phyloP scores from a whole-genome alignment of 2,888 invertebrate genomes.

The Drosophila birchii region DNA sequence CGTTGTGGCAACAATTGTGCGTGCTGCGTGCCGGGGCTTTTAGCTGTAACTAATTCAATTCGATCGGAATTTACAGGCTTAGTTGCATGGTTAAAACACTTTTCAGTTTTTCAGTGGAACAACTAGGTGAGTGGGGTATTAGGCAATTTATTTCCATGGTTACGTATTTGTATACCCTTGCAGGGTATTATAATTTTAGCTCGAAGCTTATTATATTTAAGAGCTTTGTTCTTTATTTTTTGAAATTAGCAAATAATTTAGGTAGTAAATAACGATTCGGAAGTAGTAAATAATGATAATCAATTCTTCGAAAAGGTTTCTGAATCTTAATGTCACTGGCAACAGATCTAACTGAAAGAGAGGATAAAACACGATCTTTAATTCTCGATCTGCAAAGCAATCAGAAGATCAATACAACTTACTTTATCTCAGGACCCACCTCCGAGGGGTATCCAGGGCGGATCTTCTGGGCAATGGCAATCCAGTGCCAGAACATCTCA shows the following conservation, averaged over 20 bases:
- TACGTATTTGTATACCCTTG: background rate
- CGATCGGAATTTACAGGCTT: constrained; percentile 38
- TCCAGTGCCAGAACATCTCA: background rate
- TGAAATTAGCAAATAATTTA: too few relatives aligned
- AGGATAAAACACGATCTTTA: background rate
- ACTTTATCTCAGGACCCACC: background rate
- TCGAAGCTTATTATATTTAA: background rate
- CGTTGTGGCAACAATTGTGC: constrained; percentile 23
- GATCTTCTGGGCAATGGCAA: background rate
- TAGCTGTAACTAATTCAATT: constrained; percentile 46
- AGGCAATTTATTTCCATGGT: constrained; percentile 20
- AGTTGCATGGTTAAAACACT: constrained; percentile 33
- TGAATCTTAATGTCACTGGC: background rate
- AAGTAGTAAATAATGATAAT: background rate
- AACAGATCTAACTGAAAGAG: background rate
- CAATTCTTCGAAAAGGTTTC: background rate
- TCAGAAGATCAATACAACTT: too few relatives aligned
- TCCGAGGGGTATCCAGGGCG: background rate
- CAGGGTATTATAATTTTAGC: background rate
- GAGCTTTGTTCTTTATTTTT: too few relatives aligned
- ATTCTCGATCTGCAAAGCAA: background rate
- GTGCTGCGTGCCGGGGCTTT: constrained; percentile 30
- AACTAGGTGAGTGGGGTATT: constrained; percentile 24
- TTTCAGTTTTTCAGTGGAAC: constrained; percentile 17
- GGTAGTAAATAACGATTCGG: too few relatives aligned